Conservation (phyloP, 1,140 invertebrate genomes). For the Drosophila tristis region DNA sequence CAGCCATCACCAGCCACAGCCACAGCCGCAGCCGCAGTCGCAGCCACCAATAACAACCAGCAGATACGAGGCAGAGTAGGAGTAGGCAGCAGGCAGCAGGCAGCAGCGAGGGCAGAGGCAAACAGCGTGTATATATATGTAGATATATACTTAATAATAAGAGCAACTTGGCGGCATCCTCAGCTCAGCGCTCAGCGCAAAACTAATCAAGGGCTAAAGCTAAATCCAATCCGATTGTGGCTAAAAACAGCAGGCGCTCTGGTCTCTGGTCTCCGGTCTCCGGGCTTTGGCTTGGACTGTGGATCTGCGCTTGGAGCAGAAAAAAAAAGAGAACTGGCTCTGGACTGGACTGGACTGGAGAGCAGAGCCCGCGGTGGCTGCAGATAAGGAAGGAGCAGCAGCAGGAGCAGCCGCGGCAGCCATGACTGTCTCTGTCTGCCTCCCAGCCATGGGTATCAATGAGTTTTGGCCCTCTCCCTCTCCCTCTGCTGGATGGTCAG, state of each 20-base stretch:
- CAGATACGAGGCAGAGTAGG: background rate
- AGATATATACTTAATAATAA: constrained; percentile 77
- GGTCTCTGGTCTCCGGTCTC: constrained; percentile 22
- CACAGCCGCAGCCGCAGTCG: constrained; percentile 22
- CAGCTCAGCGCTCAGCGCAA: constrained; percentile 58
- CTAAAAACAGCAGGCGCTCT: constrained; percentile 67
- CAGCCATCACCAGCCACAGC: constrained; percentile 15
- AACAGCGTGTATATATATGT: constrained; percentile 23
- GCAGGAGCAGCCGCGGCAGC: constrained; percentile 40
- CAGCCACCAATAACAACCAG: constrained; percentile 52
- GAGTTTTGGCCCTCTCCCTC: constrained; percentile 56
- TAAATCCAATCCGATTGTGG: constrained; percentile 81
- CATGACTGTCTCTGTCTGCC: constrained; percentile 59
- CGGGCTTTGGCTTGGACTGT: background rate
- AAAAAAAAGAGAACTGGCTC: constrained; percentile 31
- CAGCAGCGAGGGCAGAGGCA: constrained; percentile 13
- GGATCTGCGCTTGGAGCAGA: constrained; percentile 11
- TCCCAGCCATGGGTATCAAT: constrained; percentile 68
- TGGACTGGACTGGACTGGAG: constrained; percentile 13
- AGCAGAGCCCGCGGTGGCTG: constrained; percentile 55
- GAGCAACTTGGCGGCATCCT: constrained; percentile 70
- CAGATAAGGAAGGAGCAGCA: constrained; percentile 52
- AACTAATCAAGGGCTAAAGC: constrained; percentile 82
- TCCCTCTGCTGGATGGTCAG: constrained; percentile 31
- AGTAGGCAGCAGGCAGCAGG: constrained; percentile 31